Conservation (phyloP, 1,140 invertebrate genomes). For the Drosophila auraria region DNA sequence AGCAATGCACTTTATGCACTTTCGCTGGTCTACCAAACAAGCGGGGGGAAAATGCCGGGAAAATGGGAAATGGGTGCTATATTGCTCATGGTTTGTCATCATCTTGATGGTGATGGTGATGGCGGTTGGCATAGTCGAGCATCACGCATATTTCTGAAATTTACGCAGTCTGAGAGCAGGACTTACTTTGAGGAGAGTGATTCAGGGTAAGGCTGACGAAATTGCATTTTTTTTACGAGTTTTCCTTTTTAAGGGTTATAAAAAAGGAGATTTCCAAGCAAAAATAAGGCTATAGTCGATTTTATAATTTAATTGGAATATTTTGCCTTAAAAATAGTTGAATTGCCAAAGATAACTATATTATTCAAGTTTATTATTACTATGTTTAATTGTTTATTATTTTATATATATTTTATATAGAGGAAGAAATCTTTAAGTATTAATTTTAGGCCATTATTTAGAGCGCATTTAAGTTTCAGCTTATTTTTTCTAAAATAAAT, state of each 20-base stretch:
- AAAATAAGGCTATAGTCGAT: neutral
- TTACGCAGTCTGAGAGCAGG: slow-evolving; percentile 17
- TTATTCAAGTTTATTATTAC: neutral
- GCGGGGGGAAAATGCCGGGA: neutral
- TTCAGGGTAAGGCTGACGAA: neutral
- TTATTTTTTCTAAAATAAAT: neutral
- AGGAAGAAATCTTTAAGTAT: too few species aligned
- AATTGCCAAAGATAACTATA: neutral
- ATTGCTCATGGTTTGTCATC: slow-evolving; percentile 39
- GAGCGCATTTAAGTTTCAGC: neutral
- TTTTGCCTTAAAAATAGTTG: too few species aligned
- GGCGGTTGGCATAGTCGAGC: slow-evolving; percentile 27
- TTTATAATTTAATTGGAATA: neutral
- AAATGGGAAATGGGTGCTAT: slow-evolving; percentile 26
- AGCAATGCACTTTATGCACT: slow-evolving; percentile 65
- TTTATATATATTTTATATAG: too few species aligned
- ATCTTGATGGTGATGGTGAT: neutral
- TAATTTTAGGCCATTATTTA: rapidly evolving
- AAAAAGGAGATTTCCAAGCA: neutral
- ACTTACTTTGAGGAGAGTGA: neutral
- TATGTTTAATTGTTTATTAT: neutral
- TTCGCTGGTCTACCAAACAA: slow-evolving; percentile 21
- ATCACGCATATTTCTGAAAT: slow-evolving; percentile 41
- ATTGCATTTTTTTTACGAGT: slow-evolving; percentile 9
- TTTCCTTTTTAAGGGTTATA: neutral